phyloP scores from a whole-genome alignment of 2,888 invertebrate genomes.

The Drosophila antonietae region DNA sequence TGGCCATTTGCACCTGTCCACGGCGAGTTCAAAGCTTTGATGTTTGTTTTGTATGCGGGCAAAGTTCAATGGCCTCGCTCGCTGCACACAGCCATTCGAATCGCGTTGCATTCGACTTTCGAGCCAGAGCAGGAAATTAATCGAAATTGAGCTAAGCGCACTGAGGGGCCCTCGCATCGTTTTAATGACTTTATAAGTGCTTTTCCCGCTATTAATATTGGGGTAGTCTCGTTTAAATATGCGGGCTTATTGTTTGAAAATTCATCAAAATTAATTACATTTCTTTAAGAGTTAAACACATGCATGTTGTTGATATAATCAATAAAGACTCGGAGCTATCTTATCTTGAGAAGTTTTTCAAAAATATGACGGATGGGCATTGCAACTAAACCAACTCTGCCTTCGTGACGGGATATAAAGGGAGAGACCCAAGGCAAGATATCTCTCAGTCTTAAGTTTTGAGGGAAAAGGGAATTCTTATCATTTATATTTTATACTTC shows the following conservation, averaged over 20 bases:
- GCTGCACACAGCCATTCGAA: conserved; percentile 25
- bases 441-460: too few relatives aligned
- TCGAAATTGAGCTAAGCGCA: conserved; percentile 38
- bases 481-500: too few relatives aligned
- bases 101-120: conserved; percentile 25
- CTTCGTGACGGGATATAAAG: too few relatives aligned
- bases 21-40: conserved; percentile 56
- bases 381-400: too few relatives aligned
- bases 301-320: not conserved
- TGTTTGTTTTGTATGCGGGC: conserved; percentile 46
- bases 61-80: conserved; percentile 61
- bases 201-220: conserved; percentile 10
- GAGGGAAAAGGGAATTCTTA: too few relatives aligned
- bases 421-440: too few relatives aligned
- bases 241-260: not conserved
- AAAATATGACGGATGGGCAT: too few relatives aligned
- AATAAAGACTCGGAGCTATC: not conserved
- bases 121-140: conserved; percentile 35
- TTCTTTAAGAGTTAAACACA: not conserved
- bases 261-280: not conserved
- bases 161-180: conserved; percentile 2
- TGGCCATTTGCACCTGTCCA: conserved; percentile 68
- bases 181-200: conserved; percentile 34
- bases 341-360: too few relatives aligned
- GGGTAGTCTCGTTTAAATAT: conserved; percentile 9